Percentiles rank a stretch among this genome's conserved stretches.
Conservation (phyloP, 2,113 vertebrate genomes). For the Oryzias celebensis region DNA sequence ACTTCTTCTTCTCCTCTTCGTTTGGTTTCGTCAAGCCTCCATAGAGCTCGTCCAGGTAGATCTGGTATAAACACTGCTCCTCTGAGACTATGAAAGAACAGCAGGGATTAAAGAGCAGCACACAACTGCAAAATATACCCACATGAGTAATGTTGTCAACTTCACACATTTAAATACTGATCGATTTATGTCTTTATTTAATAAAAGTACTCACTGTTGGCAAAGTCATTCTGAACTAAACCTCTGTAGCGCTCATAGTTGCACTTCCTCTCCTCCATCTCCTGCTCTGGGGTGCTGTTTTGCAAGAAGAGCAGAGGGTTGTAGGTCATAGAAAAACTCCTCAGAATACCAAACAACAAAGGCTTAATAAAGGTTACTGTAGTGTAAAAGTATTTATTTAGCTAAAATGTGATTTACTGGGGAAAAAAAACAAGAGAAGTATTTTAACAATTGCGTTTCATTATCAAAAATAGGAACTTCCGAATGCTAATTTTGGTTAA, state of each 20-base stretch:
- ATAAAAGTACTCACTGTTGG: constrained; percentile 85
- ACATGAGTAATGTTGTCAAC: neutral
- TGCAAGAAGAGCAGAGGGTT: constrained; percentile 16
- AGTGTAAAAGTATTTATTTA: too few species aligned
- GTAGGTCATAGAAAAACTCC: constrained; percentile 6
- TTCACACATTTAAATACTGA: neutral
- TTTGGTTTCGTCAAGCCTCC: constrained; percentile 91
- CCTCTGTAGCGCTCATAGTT: constrained; percentile 97
- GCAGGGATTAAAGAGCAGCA: constrained; percentile 29
- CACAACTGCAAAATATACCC: constrained; percentile 30
- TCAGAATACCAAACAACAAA: neutral
- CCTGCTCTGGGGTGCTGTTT: constrained; percentile 83
- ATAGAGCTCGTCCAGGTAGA: constrained; percentile 93
- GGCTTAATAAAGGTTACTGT: too few species aligned
- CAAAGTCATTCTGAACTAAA: constrained; percentile 97
- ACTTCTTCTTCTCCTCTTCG: constrained; percentile 97
- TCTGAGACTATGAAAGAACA: constrained; percentile 84
- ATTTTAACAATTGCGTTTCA: too few species aligned
- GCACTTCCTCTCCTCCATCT: constrained; percentile 91
- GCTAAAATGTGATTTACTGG: too few species aligned
- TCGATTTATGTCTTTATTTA: neutral
- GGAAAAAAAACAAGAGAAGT: too few species aligned
- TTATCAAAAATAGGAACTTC: too few species aligned
- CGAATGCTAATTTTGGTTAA: too few species aligned
- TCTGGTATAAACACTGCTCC: constrained; percentile 97